phyloP scores from a whole-genome alignment of 2,113 vertebrate genomes.

The Mormoops blainvillei region DNA sequence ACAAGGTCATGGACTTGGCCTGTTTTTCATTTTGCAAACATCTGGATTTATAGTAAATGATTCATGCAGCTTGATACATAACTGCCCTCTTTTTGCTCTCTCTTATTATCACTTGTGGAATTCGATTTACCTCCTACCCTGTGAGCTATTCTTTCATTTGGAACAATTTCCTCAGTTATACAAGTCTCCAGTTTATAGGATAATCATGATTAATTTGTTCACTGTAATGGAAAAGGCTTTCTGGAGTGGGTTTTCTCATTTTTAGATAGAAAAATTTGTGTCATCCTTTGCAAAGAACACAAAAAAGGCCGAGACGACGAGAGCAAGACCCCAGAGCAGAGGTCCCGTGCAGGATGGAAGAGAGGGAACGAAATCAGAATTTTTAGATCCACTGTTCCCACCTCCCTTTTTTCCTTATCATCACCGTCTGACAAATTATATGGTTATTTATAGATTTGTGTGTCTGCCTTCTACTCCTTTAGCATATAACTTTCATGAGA shows the following conservation, averaged over 20 bases:
- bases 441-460: not conserved
- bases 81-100: conserved; percentile 77
- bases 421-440: not conserved
- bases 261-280: not conserved
- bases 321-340: not conserved
- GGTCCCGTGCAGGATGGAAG: not conserved
- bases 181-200: conserved; percentile 60
- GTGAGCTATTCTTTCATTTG: conserved; percentile 76
- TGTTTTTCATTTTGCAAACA: conserved; percentile 82
- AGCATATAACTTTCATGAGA: not conserved
- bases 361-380: not conserved
- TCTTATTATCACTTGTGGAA: conserved; percentile 83
- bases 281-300: not conserved
- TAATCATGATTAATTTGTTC: conserved; percentile 32
- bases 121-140: conserved; percentile 80
- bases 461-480: not conserved
- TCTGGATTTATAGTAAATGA: conserved; percentile 82
- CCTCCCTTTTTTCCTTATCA: not conserved
- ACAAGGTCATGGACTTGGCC: conserved; percentile 75
- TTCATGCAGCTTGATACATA: conserved; percentile 75
- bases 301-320: not conserved
- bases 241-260: not conserved
- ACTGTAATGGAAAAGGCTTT: not conserved
- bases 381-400: not conserved
- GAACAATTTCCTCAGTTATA: conserved; percentile 73